Evolutionary conservation across 2,888 invertebrate species (phyloP), one percentile per base, ranked within the genome.

Genomic region (Pyrgus malvae): DNA sequence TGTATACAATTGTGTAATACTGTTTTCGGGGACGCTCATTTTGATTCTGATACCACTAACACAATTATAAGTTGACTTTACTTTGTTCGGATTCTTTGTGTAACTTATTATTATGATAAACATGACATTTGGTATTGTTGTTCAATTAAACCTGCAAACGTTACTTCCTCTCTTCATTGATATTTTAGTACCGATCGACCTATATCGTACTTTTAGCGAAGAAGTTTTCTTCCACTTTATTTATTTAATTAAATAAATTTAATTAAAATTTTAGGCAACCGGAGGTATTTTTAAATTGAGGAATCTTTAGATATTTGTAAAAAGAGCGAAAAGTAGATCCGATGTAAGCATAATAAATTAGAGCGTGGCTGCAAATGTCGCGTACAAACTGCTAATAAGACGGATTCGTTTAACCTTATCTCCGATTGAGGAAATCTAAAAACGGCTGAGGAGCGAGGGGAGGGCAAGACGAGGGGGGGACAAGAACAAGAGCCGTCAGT

Each of bases 401-500:
- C 70, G 80, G 82, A 74, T 80, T 76, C 86, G 85, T 83, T 87
- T 87, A 89, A 88, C 87, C 85, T 89, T 90, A 90, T 90, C 89
- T 88, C 73, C 78, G 76, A 89, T 88, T 80, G 82, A 83, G 88
- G 86, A 86, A 87, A 83, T 83, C 86, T 86, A 87, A 90, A 89
- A 89, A 83, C 82, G 80, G 78, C 74, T 74, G 76, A 77, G 78
- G 59, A 58, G 55, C 44, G 50, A 48, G 61, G 59, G 62, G 77
- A 76, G 57, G 69, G 69, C 68, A 63, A 56, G 60, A 53, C 68
- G 67, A 16, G 68, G 78, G 75, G 67, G 70, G 67, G 65, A 74
- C 79, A 90, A 90, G 90, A 90, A 90, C 90, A 89, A 88, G 88
- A 82, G 88, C 83, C 87, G 90, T 90, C 90, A 90, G 81, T 89